Base-by-base conservation (phyloP, 2,797 vertebrate species). In the Gadopsis marmoratus region DNA sequence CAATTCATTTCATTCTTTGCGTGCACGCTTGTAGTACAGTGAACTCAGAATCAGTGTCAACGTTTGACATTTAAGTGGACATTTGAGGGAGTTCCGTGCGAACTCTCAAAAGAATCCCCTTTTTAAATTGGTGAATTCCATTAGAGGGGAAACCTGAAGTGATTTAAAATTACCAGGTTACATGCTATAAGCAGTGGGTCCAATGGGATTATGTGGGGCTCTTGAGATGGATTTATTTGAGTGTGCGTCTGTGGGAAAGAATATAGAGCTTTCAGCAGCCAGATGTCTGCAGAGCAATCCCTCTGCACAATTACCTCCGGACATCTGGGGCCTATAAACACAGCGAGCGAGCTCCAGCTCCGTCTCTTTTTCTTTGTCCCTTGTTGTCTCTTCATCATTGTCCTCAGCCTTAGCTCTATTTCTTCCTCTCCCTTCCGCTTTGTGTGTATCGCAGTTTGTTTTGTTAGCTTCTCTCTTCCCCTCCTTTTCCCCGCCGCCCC, bases 291-390 rank as follows among this genome's bases (percentile, higher is more conserved):
- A 84, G 65, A 89, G 80, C 85, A 87, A 91, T 91, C 91, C 89
- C 91, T 89, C 79, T 88, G 86, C 86, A 89, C 90, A 91, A 91
- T 93, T 94, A 94, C 92, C 90, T 91, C 84, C 63, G 74, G 90
- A 94, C 92, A 94, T 94, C 93, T 94, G 93, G 92, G 93, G 90
- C 84, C 88, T 82, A 91, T 91, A 92, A 93, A 88, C 88, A 92
- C 81, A 67, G 84, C 29, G 0, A 85, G 71, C 29, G 3, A 75
- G 71, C 81, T 80, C 56, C 54, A 54, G 58, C 83, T 78, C 65
- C 37, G 54, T 77, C 59, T 62, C 58, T 78, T 79, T 66, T 66
- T 79, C 81, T 85, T 62, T 74, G 67, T 85, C 69, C 58, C 65
- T 41, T 68, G 65, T 77, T 85, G 81, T 88, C 83, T 82, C 85